Base-by-base conservation (phyloP, 2,797 vertebrate species). In the Salmo trutta region DNA sequence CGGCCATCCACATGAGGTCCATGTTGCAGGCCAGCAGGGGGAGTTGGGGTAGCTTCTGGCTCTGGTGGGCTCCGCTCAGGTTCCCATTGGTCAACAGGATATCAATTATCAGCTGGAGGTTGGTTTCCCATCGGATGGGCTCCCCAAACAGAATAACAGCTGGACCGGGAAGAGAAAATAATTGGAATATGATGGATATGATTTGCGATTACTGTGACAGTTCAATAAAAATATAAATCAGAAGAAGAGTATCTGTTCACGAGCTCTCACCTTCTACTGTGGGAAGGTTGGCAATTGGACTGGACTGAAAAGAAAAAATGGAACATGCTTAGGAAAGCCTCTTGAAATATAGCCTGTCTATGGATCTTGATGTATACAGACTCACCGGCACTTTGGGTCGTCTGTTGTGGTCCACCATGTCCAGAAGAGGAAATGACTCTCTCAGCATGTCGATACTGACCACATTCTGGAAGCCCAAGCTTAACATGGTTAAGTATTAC, bases 1-100 rank as follows among this genome's bases (percentile, higher is more conserved):
- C 97, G 3, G 97, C 95, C 91, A 97, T 96, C 97, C 97, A 98
- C 96, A 98, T 95, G 41, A 98, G 95, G 92, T 98, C 97, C 96
- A 97, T 96, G 88, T 97, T 97, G 77, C 97, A 98, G 81, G 96
- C 97, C 79, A 97, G 89, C 15, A 98, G 88, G 1, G 96, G 96
- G 54, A 98, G 92, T 81, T 98, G 97, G 76, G 95, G 89, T 74
- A 59, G 83, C 3, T 41, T 93, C 1, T 90, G 88, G 24, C 67
- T 84, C 79, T 86, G 87, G 62, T 97, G 95, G 0, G 85, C 83
- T 51, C 88, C 91, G 65, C 91, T 92, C 77, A 96, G 95, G 81
- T 95, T 95, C 73, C 97, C 97, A 3, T 93, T 91, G 15, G 96
- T 98, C 90, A 98, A 84, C 83, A 98, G 76, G 62, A 97, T 82